These are phyloP conservation scores for Pteropus rufus DNA, from an alignment of 2,797 vertebrate genomes.

Conservation along the genomic window DNA sequence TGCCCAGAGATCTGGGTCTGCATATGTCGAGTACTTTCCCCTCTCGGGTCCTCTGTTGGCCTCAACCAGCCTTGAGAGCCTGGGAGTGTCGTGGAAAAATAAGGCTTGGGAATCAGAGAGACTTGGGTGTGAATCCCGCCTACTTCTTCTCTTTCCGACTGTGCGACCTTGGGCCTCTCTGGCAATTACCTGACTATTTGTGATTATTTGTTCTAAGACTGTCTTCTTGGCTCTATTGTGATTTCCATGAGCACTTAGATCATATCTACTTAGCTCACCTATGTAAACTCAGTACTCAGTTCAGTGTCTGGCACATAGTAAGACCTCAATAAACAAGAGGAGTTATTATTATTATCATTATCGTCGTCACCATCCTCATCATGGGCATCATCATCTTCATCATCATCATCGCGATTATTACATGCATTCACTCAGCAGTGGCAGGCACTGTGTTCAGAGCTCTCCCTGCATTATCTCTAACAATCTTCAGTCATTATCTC, in stretches of 20 bases:
- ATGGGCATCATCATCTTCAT: no score
- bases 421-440: accelerated
- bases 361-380: not conserved
- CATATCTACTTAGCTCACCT: not conserved
- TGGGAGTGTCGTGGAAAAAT: not conserved
- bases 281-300: not conserved
- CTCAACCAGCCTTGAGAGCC: not conserved
- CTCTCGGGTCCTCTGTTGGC: not conserved
- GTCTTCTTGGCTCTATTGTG: not conserved
- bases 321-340: no score
- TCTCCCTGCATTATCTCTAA: accelerated
- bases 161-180: not conserved
- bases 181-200: not conserved
- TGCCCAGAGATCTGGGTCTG: not conserved
- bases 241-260: not conserved
- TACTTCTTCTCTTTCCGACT: not conserved
- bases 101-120: not conserved
- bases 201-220: not conserved
- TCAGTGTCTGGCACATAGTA: not conserved
- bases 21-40: not conserved
- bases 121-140: not conserved
- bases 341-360: no score
- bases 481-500: not conserved
- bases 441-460: not conserved
- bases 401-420: not conserved